Evolutionary conservation across 1,140 invertebrate species (phyloP).

Genomic region (Caenorhabditis inopinata): DNA sequence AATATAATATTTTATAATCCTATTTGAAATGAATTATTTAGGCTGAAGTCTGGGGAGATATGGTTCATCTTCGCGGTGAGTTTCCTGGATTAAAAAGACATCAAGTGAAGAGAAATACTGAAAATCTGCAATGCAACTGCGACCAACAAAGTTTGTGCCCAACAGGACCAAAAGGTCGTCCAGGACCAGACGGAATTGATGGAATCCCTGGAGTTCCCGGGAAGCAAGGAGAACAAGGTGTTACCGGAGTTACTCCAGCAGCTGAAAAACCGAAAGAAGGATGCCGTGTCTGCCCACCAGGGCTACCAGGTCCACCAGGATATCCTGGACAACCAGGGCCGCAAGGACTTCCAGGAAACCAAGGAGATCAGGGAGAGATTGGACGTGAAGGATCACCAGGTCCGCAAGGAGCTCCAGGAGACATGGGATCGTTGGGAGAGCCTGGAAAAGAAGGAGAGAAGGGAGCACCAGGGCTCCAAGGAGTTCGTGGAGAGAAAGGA

Average conservation of each 20-base stretch:
- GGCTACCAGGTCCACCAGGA: conserved; percentile 39
- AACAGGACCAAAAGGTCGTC: conserved; percentile 30
- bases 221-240: conserved; percentile 37
- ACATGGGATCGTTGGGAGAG: conserved; percentile 37
- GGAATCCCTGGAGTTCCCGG: conserved; percentile 26
- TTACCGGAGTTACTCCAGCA: conserved; percentile 20
- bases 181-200: conserved; percentile 29
- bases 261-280: not conserved
- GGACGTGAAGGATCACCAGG: conserved; percentile 38
- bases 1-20: not conserved
- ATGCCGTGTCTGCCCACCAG: conserved; percentile 43
- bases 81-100: not conserved
- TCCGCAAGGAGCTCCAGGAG: conserved; percentile 35
- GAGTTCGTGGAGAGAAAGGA: conserved; percentile 46
- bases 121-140: conserved; percentile 34
- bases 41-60: conserved; percentile 36
- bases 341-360: conserved; percentile 34
- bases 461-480: conserved; percentile 37
- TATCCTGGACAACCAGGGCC: conserved; percentile 40
- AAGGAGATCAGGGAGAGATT: conserved; percentile 29
- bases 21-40: not conserved
- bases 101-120: conserved; percentile 19
- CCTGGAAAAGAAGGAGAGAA: conserved; percentile 42
- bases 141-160: conserved; percentile 32
- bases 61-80: conserved; percentile 12